These are phyloP conservation scores for Pterostichus niger DNA, from an alignment of 2,888 invertebrate genomes.

Conservation along the genomic window DNA sequence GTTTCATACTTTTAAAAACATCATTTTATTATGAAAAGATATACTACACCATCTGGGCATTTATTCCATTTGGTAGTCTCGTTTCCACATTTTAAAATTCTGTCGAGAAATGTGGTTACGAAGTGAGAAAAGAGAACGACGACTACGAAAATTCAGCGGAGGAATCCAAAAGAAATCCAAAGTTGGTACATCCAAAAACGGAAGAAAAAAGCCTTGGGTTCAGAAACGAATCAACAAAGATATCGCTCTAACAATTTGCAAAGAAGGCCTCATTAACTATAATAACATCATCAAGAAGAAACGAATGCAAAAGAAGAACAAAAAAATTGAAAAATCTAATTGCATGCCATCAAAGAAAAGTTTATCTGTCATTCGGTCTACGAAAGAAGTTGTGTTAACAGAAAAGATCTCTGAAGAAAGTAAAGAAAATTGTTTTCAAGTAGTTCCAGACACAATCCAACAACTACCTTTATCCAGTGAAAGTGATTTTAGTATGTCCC, in stretches of 20 bases:
- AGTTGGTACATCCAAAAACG: constrained; percentile 70
- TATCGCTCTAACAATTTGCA: constrained; percentile 70
- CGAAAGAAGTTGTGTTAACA: constrained; percentile 30
- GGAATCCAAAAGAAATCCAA: constrained; percentile 72
- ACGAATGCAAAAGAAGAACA: constrained; percentile 70
- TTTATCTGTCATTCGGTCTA: constrained; percentile 24
- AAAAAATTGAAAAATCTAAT: constrained; percentile 69
- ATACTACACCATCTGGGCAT: background rate
- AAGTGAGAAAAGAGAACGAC: constrained; percentile 83
- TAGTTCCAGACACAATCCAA: constrained; percentile 66
- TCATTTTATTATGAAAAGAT: constrained; percentile 46
- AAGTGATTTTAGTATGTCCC: constrained; percentile 56
- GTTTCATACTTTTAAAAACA: constrained; percentile 36
- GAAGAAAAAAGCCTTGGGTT: constrained; percentile 70
- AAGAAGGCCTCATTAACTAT: constrained; percentile 66
- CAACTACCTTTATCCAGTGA: constrained; percentile 48
- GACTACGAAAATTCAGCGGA: constrained; percentile 76
- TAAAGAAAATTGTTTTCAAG: constrained; percentile 68
- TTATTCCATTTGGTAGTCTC: constrained; percentile 1
- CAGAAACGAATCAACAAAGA: constrained; percentile 70
- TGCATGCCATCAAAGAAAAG: constrained; percentile 63
- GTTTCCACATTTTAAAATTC: constrained; percentile 67
- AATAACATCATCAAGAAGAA: constrained; percentile 66
- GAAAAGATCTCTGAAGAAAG: constrained; percentile 49
- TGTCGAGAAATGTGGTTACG: constrained; percentile 81